Conservation (phyloP, 2,888 invertebrate genomes). For the Argyra leucocephala region DNA sequence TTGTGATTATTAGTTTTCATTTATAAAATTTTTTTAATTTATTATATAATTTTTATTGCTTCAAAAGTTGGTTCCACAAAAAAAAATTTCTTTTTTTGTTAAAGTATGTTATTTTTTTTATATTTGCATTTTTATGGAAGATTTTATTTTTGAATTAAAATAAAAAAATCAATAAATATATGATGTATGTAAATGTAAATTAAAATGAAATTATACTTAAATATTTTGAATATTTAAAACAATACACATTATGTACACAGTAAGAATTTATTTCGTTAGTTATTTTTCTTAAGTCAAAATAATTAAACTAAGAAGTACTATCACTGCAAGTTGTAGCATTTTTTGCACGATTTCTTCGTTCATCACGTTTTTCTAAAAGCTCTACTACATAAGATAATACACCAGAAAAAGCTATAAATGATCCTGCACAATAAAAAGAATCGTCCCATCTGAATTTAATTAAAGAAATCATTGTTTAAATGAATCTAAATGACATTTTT, state of each 20-base stretch:
- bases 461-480: neutral
- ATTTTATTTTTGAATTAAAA: neutral
- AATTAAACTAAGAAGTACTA: constrained; percentile 32
- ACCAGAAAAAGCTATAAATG: constrained; percentile 74
- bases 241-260: neutral
- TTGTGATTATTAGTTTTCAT: neutral
- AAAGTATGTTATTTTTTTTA: neutral
- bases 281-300: neutral
- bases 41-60: neutral
- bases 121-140: neutral
- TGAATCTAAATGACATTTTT: constrained; percentile 8
- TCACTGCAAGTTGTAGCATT: constrained; percentile 34
- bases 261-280: too few species aligned
- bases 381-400: constrained; percentile 40
- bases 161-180: neutral
- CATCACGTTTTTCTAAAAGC: constrained; percentile 35
- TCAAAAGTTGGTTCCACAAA: constrained; percentile 1
- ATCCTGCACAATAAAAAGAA: constrained; percentile 70
- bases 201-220: neutral
- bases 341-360: constrained; percentile 13
- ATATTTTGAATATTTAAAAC: neutral
- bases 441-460: constrained; percentile 54
- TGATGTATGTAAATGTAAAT: neutral
- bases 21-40: neutral
- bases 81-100: neutral